phyloP scores from a whole-genome alignment of 2,113 vertebrate genomes.

The Empidonax alnorum region DNA sequence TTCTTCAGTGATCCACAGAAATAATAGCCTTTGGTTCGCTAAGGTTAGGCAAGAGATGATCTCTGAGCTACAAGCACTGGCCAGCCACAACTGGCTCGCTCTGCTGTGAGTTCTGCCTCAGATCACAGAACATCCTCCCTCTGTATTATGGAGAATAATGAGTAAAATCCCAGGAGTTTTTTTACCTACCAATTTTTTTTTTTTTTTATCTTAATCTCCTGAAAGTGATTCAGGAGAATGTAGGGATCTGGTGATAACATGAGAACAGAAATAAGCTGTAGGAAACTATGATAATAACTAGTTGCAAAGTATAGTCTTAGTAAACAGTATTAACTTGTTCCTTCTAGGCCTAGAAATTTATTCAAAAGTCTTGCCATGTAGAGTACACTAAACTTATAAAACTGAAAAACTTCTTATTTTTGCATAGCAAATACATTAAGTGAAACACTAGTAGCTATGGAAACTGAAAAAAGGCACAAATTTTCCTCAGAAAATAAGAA shows the following conservation, averaged over 20 bases:
- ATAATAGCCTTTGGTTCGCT: not conserved
- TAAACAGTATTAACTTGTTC: not conserved
- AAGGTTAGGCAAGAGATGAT: not conserved
- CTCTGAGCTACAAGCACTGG: not conserved
- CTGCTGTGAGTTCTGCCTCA: not conserved
- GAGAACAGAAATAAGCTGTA: not conserved
- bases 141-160: not conserved
- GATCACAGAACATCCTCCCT: not conserved
- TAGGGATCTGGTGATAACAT: not conserved
- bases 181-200: not conserved
- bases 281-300: not conserved
- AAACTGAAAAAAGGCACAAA: not conserved
- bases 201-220: not conserved
- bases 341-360: not conserved
- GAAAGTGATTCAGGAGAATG: not conserved
- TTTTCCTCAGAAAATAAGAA: not conserved
- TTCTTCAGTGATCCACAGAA: not conserved
- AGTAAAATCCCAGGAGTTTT: not conserved
- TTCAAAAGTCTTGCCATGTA: not conserved
- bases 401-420: not conserved
- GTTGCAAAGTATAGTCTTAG: not conserved
- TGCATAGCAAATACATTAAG: not conserved
- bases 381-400: not conserved
- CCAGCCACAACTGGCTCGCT: rapidly evolving
- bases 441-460: slow-evolving; percentile 6